These are phyloP conservation scores for Phaedon cochleariae DNA, from an alignment of 2,888 invertebrate genomes.

Conservation along the genomic window DNA sequence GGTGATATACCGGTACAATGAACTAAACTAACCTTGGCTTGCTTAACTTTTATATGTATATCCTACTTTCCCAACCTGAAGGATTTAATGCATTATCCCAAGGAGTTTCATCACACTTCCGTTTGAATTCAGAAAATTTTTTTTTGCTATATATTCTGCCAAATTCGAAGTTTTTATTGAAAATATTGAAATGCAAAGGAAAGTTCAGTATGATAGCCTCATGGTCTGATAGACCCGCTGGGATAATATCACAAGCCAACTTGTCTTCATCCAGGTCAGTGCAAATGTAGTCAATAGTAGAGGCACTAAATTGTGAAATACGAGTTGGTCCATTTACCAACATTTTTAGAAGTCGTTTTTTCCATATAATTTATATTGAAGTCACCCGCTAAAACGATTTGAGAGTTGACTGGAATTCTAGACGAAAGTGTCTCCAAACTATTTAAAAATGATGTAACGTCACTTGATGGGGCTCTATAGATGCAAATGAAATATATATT, in stretches of 20 bases:
- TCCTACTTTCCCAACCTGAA: no score
- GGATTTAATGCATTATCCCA: no score
- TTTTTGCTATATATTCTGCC: background rate
- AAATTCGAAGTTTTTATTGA: background rate
- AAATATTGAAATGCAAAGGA: background rate
- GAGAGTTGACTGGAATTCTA: background rate
- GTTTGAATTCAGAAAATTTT: background rate
- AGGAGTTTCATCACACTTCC: background rate
- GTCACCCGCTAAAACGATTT: background rate
- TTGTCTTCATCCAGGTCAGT: no score
- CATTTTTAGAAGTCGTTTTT: background rate
- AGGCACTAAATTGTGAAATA: no score
- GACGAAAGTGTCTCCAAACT: background rate
- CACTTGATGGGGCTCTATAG: background rate
- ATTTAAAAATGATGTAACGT: background rate
- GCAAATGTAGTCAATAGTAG: no score
- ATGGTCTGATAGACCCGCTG: slow-evolving; percentile 7
- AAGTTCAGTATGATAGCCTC: background rate
- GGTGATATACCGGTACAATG: no score
- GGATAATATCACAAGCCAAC: no score
- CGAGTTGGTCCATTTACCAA: background rate
- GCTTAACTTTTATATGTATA: no score
- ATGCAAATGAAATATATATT: background rate
- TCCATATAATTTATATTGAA: slow-evolving; percentile 2
- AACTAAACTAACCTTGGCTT: no score